phyloP scores from a whole-genome alignment of 1,140 invertebrate species.

The Geopemphigus sp. region DNA sequence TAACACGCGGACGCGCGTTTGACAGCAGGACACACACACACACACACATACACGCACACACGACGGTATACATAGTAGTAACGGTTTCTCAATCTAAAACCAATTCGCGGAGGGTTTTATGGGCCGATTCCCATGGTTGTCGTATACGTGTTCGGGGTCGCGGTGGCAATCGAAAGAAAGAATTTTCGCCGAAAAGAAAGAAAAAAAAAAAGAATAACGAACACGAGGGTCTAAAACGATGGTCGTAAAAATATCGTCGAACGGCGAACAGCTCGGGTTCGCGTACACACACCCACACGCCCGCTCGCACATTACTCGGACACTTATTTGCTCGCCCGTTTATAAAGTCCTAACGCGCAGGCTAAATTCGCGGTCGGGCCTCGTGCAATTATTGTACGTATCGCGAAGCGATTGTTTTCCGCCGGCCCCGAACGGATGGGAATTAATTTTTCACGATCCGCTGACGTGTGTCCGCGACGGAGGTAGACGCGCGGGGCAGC shows the following conservation, averaged over 20 bases:
- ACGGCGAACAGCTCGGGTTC: too few relatives aligned
- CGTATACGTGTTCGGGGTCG: neutral
- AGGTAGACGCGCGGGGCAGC: neutral
- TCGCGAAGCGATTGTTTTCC: slow-evolving; percentile 6
- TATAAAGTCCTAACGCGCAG: too few relatives aligned
- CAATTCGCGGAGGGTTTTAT: neutral
- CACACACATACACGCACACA: too few relatives aligned
- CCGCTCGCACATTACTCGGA: too few relatives aligned
- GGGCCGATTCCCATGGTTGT: slow-evolving; percentile 30
- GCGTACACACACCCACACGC: too few relatives aligned
- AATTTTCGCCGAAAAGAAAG: neutral
- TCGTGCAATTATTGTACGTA: too few relatives aligned
- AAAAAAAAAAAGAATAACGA: neutral
- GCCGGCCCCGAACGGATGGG: neutral
- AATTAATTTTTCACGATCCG: slow-evolving; percentile 47
- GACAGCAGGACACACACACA: too few relatives aligned
- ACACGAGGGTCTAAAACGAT: too few relatives aligned
- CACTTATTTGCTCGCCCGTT: too few relatives aligned
- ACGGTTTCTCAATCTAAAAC: slow-evolving; percentile 34
- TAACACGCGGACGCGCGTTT: neutral
- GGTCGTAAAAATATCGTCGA: too few relatives aligned
- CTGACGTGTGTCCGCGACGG: slow-evolving; percentile 23
- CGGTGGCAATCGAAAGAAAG: slow-evolving; percentile 23
- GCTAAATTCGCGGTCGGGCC: too few relatives aligned
- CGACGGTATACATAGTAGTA: too few relatives aligned